Evolutionary conservation across 2,888 invertebrate species (phyloP).

Genomic region (Neoaliturus tenellus): DNA sequence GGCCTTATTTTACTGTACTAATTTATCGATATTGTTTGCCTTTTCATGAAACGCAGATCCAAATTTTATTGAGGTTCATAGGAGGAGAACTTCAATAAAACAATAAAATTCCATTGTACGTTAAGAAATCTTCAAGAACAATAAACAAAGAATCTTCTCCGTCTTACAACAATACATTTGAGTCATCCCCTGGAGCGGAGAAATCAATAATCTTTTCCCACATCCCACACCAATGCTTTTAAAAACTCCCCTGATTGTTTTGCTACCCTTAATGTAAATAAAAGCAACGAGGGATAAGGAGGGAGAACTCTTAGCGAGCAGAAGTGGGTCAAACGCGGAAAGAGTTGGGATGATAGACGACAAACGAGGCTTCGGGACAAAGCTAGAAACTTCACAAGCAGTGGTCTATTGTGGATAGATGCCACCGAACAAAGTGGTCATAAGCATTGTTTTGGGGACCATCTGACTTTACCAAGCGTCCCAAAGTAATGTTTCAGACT

Average conservation of each 20-base stretch:
- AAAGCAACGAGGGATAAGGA: not conserved
- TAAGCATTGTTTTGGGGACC: no score
- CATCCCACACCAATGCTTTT: not conserved
- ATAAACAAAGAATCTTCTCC: not conserved
- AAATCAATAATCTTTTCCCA: not conserved
- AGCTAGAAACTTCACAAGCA: not conserved
- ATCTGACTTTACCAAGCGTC: slow-evolving; percentile 14
- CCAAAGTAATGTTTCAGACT: no score
- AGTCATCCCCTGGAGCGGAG: not conserved
- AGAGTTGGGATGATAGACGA: not conserved
- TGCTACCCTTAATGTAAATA: slow-evolving; percentile 10
- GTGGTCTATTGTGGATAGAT: not conserved
- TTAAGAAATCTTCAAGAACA: no score
- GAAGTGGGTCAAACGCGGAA: slow-evolving; percentile 13
- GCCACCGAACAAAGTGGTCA: not conserved
- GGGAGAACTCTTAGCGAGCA: not conserved
- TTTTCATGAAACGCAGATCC: no score
- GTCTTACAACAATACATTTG: not conserved
- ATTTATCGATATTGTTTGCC: no score
- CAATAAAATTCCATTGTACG: no score
- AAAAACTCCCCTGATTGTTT: not conserved
- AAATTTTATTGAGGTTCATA: no score
- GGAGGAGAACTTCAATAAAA: no score
- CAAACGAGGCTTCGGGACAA: not conserved
- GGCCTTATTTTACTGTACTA: no score